Conservation (phyloP, 64 coral and sea anemone genomes). For the Catalaphyllia jardinei region DNA sequence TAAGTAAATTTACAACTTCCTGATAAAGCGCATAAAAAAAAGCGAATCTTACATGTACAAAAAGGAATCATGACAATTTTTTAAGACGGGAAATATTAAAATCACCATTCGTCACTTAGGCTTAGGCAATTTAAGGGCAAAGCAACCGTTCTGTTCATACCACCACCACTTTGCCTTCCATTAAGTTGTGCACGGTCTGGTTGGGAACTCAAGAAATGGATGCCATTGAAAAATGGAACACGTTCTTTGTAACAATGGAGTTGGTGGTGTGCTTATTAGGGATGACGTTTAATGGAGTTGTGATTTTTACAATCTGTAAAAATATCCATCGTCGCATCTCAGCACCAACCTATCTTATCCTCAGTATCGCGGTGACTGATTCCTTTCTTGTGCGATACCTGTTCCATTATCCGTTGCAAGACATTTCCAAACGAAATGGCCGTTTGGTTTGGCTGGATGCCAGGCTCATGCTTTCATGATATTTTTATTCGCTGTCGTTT, state of each 20-base stretch:
- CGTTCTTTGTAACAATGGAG: background rate
- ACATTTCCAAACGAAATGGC: conserved; percentile 3
- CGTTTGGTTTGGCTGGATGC: conserved; percentile 16
- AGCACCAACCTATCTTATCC: conserved; percentile 35
- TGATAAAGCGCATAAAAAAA: no score
- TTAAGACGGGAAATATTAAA: no score
- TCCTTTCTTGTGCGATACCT: conserved; percentile 37
- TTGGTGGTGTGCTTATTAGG: conserved; percentile 10
- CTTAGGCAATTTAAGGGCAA: no score
- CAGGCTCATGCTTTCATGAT: conserved; percentile 45
- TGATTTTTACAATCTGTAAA: conserved; percentile 14
- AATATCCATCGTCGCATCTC: background rate
- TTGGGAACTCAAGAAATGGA: background rate
- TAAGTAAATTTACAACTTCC: no score
- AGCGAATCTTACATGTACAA: no score
- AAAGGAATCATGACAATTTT: no score
- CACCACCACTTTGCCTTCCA: no score
- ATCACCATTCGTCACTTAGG: no score
- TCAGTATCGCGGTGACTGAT: conserved; percentile 39
- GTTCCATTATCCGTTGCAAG: conserved; percentile 35
- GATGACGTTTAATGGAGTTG: conserved; percentile 20
- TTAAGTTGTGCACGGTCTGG: background rate
- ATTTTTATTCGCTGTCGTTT: conserved; percentile 39
- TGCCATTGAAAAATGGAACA: background rate
- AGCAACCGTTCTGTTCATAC: no score